Base-by-base conservation (phyloP, 2,113 vertebrate species). In the Ursus arctos region DNA sequence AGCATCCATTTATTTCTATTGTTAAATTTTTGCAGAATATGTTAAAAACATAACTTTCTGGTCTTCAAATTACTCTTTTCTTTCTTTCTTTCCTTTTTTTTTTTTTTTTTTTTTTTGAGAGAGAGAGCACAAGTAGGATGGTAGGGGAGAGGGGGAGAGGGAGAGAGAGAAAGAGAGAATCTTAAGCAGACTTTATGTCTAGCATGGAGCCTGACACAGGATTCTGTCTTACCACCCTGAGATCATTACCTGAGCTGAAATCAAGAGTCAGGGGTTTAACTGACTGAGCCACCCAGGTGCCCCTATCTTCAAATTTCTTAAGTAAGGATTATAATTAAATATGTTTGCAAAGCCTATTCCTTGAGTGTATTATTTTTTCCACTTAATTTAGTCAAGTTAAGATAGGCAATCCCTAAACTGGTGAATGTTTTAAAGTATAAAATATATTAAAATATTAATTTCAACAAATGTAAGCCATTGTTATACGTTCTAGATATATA, bases 351-450 rank as follows among this genome's bases (percentile, higher is more conserved):
- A 63, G 36, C 21, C 22, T 51, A 19, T 57, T 59, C 4, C 74
- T 87, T 10, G 11, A 93, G 19, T 31, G 21, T 87, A 43, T 59
- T 53, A 51, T 67, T 59, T 53, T 43, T 74, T 26, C 28, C 19
- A 53, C 14, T 47, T 49, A 59, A 79, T 24, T 61, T 82, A 69
- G 49, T 31, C 24, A 94, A 84, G 49, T 82, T 69, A 87, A 21
- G 18, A 36, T 87, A 26, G 51, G 6, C 1, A n/a, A 72, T 59
- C n/a, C n/a, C 33, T 43, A 59, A 83, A 47, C 40, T 57, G 49
- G 15, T 67, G 77, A 90, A 87, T 22, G 89, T 33, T 49, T 83
- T 72, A 79, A 88, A 79, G 61, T 71, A 61, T n/a, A 89, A 88
- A 79, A 92, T 21, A 71, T 31, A 67, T 40, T 85, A 81, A 76